Evolutionary conservation across 2,113 vertebrate species (phyloP), one percentile per base, ranked within the genome.

Genomic region (Chauna torquata): DNA sequence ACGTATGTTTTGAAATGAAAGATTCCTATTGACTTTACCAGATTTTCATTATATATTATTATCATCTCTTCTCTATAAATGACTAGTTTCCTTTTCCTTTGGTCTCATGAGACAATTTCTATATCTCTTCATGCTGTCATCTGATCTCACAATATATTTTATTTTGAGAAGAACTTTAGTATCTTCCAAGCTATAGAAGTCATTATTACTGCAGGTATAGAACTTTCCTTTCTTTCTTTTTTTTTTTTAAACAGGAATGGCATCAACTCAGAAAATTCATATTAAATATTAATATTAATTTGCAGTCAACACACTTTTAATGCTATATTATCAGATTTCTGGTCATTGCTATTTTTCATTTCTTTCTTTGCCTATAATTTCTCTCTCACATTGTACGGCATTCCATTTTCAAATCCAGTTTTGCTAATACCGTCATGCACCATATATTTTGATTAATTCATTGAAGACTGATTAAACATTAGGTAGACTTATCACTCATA

Each of bases 321-420:
- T 81, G 14, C 22, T 38, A 27, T 32, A 54, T 66, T 61, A 68
- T 50, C 90, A 28, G 28, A 68, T 44, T 84, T 86, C 38, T 8
- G 10, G 40, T 83, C 28, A 45, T 42, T 84, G 19, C 8, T 81
- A 38, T 75, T 89, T 96, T 82, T 66, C 3, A 23, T 71, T 88
- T 84, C 7, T 87, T 89, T 68, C n/a, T 45, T 75, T 96, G 22
- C 28, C 38, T 68, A 3, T 36, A 75, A 82, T 8, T 78, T 78
- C 44, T 40, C 19, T 75, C 18, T 71, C 50, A 76, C 16, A 52
- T 9, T 61, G 36, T 71, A 16, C 24, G n/a, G 42, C 66, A 82
- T 96, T 84, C 84, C 5, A 68, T 64, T 89, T 92, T 87, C 61
- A 91, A 81, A 94, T 91, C 42, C 47, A 65, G 59, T 82, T 90